A percentile compares a stretch with the other conserved stretches of the same genome.
Conservation (phyloP, 2,113 vertebrate genomes). For the Camelus dromedarius region DNA sequence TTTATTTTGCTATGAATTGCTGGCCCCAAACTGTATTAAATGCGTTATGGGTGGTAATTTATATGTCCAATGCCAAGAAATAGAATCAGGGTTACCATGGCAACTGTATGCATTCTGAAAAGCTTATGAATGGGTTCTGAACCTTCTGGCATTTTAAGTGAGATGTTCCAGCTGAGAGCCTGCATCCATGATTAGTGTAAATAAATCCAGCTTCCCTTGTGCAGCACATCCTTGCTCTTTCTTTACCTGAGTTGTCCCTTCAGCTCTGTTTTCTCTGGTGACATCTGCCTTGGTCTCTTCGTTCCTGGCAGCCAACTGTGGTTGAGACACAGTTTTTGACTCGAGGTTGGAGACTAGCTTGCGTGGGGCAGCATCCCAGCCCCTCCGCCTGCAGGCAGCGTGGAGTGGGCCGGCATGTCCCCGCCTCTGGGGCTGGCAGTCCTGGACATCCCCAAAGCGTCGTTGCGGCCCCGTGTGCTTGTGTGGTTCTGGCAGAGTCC, state of each 20-base stretch:
- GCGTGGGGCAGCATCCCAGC: background rate
- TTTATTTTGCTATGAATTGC: slow-evolving; percentile 39
- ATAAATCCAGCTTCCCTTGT: background rate
- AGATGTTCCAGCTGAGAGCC: slow-evolving; percentile 68
- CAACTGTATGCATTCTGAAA: slow-evolving; percentile 59
- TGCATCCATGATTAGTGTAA: slow-evolving; percentile 53
- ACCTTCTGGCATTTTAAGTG: slow-evolving; percentile 68
- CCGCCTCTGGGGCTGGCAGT: background rate
- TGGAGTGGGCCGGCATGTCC: fast-evolving
- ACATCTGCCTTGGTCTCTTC: background rate
- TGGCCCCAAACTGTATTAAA: slow-evolving; percentile 28
- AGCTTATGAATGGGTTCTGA: slow-evolving; percentile 70
- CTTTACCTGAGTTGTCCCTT: background rate
- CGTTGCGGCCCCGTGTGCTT: background rate
- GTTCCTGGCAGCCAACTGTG: background rate
- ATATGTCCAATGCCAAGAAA: background rate
- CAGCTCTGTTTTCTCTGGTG: background rate
- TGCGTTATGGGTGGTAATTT: slow-evolving; percentile 54
- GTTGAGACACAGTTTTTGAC: background rate
- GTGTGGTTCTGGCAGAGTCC: background rate
- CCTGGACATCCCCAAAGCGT: background rate
- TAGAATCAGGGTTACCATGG: slow-evolving; percentile 58
- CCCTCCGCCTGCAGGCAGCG: background rate
- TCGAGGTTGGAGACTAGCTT: background rate
- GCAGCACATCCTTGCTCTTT: background rate